Percentiles rank a stretch among this genome's conserved stretches.
phyloP scores from a whole-genome alignment of 2,113 vertebrate species.

The Tichodroma muraria region DNA sequence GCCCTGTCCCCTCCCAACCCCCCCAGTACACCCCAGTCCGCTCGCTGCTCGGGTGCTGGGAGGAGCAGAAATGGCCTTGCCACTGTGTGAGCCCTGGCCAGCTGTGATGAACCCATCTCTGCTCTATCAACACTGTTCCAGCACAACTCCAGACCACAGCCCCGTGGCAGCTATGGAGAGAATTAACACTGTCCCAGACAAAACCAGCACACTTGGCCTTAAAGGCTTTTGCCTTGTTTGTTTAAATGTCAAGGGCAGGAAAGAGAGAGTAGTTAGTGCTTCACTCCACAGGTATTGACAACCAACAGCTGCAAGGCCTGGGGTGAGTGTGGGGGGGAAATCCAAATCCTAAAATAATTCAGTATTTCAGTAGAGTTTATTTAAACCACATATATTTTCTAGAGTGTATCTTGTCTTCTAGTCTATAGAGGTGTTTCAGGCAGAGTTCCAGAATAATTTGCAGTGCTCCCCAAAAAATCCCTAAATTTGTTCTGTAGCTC shows the following conservation, averaged over 20 bases:
- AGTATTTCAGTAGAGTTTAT: neutral
- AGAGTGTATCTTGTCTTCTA: neutral
- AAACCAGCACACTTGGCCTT: neutral
- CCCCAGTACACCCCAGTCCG: too few species aligned
- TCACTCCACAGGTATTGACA: neutral
- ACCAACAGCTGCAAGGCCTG: neutral
- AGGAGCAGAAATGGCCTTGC: neutral
- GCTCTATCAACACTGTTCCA: neutral
- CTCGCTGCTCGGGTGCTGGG: neutral
- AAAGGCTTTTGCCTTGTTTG: neutral
- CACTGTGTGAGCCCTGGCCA: neutral
- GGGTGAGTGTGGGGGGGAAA: accelerated
- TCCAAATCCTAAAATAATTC: neutral
- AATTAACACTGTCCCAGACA: neutral
- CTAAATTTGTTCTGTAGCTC: neutral
- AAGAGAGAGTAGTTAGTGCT: neutral
- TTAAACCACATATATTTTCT: neutral
- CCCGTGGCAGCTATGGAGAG: too few species aligned
- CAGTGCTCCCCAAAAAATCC: neutral
- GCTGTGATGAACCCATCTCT: neutral
- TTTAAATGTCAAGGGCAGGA: neutral
- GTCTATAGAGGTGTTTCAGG: neutral
- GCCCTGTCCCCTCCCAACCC: neutral
- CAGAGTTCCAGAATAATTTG: neutral
- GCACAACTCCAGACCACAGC: neutral